These are phyloP conservation scores for Sebastes miniatus DNA, from an alignment of 2,797 vertebrate genomes.

Conservation along the genomic window DNA sequence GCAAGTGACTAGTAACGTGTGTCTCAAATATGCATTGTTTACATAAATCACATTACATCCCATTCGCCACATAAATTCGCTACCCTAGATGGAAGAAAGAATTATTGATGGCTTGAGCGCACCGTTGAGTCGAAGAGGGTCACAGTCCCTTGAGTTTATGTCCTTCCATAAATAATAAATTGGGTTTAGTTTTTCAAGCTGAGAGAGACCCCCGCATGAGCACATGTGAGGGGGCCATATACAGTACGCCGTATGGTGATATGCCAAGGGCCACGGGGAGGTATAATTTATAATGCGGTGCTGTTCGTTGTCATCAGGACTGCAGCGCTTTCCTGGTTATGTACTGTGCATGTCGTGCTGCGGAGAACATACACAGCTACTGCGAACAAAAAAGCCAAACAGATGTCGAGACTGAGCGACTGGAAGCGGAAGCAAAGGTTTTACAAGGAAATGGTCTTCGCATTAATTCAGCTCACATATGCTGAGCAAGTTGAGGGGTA, in stretches of 20 bases:
- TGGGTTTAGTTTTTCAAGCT: conserved; percentile 78
- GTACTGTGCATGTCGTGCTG: neutral
- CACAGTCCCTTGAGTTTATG: conserved; percentile 74
- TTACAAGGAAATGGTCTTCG: conserved; percentile 22
- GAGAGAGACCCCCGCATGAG: conserved; percentile 65
- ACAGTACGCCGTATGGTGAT: conserved; percentile 25
- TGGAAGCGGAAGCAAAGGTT: conserved; percentile 16
- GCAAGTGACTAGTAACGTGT: conserved; percentile 57
- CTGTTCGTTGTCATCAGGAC: conserved; percentile 33
- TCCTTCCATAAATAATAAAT: conserved; percentile 82
- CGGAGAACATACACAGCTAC: conserved; percentile 10
- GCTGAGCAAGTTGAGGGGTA: conserved; percentile 53
- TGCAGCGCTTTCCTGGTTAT: neutral
- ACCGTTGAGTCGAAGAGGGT: conserved; percentile 52
- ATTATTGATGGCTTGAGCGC: conserved; percentile 63
- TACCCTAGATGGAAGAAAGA: conserved; percentile 25
- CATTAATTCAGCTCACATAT: conserved; percentile 54
- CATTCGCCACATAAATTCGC: conserved; percentile 40
- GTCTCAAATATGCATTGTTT: conserved; percentile 63
- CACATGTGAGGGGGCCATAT: conserved; percentile 60
- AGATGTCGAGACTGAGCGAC: conserved; percentile 25
- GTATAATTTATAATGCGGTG: conserved; percentile 40
- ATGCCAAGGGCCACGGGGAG: conserved; percentile 49
- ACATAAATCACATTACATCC: conserved; percentile 66
- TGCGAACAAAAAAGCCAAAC: conserved; percentile 11